phyloP scores from a whole-genome alignment of 2,888 invertebrate species.

The Chaetogeoica ovagalla region DNA sequence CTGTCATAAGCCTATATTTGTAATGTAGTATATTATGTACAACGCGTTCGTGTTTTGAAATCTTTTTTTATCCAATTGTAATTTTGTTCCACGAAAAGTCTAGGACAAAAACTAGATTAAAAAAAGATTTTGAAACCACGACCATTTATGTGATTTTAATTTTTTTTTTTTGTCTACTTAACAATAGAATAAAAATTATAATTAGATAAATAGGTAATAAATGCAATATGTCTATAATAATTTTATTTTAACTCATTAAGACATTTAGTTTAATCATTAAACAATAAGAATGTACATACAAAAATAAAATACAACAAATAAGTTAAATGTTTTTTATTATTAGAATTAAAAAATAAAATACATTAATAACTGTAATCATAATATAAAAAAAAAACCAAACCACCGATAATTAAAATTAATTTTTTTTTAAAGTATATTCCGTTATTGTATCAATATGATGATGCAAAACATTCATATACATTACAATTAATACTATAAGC shows the following conservation, averaged over 20 bases:
- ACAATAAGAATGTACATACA: constrained; percentile 35
- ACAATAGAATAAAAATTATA: constrained; percentile 3
- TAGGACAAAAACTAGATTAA: constrained; percentile 30
- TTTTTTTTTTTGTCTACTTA: constrained; percentile 28
- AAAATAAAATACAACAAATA: constrained; percentile 34
- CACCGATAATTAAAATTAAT: constrained; percentile 12
- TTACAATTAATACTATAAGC: too few species aligned
- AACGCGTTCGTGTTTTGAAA: constrained; percentile 30
- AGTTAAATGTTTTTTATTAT: constrained; percentile 4
- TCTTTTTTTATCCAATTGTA: constrained; percentile 40
- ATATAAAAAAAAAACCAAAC: constrained; percentile 14
- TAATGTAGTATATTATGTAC: not conserved
- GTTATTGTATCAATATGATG: not conserved
- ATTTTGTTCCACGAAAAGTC: constrained; percentile 36
- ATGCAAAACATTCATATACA: too few species aligned
- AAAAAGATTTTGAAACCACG: constrained; percentile 44
- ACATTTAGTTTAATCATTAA: constrained; percentile 39
- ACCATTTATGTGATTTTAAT: constrained; percentile 37
- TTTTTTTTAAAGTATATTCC: not conserved
- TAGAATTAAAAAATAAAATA: constrained; percentile 19
- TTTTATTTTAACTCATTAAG: constrained; percentile 46
- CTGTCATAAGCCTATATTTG: constrained; percentile 13
- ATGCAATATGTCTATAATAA: constrained; percentile 8
- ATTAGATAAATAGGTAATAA: constrained; percentile 18
- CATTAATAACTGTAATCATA: not conserved